phyloP scores from a whole-genome alignment of 1,140 invertebrate species.

The Bombus impatiens region DNA sequence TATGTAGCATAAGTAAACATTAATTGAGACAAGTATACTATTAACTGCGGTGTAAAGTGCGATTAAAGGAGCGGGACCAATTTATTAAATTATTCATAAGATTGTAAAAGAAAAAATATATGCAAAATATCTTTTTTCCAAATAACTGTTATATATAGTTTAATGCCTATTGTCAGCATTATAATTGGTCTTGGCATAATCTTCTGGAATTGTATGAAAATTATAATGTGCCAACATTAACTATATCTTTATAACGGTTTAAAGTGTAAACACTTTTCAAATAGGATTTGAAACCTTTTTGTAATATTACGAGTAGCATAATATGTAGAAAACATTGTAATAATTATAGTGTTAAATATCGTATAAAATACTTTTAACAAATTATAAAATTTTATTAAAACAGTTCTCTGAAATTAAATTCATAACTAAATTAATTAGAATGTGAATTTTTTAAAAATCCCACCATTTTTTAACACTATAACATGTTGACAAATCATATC shows the following conservation, averaged over 20 bases:
- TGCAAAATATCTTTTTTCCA: not conserved
- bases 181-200: not conserved
- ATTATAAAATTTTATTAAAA: not conserved
- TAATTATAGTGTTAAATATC: conserved; percentile 14
- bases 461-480: not conserved
- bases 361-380: not conserved
- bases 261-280: not conserved
- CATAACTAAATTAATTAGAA: not conserved
- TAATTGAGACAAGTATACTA: conserved; percentile 35
- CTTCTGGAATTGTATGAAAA: conserved; percentile 28
- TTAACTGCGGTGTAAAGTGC: conserved; percentile 53
- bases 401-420: not conserved
- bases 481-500: not conserved
- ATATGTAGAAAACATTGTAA: not conserved
- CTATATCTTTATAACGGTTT: not conserved
- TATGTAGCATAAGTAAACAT: conserved; percentile 50
- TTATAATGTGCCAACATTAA: conserved; percentile 56
- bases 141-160: not conserved
- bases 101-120: not conserved
- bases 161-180: conserved; percentile 12
- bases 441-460: not conserved
- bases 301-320: not conserved
- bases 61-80: conserved; percentile 66
- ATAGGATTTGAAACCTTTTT: not conserved
- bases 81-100: conserved; percentile 56